Base-by-base conservation (phyloP, 2,888 invertebrate species). In the Parelbella ahira region DNA sequence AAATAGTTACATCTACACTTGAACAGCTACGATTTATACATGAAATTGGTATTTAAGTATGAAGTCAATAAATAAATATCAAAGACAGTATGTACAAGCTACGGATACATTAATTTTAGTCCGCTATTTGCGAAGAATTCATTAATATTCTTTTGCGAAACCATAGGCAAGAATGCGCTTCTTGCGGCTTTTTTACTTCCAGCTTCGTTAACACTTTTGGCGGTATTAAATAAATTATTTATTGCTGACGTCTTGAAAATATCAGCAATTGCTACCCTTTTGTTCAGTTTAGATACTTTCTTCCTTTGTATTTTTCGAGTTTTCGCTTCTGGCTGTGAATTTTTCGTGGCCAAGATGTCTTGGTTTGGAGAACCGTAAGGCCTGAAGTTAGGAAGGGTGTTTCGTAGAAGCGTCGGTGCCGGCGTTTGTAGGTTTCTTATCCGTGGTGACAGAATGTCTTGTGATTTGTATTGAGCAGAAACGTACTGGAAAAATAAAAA, bases 401-500 rank as follows among this genome's bases (percentile, higher is more conserved):
- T 41, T 13, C 33, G 20, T 21, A 33, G 33, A 1, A 41, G 11
- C 1, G 33, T 41, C 1, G 41, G 33, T 3, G 20, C 15, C 9
- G 33, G 41, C 2, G 41, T 41, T 2, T 55, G 46, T 6, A 54
- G n/a, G 1, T 36, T 44, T 20, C 15, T 38, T 10, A 18, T 39
- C 37, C 48, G 50, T 27, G 48, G 48, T 23, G 41, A 13, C 8
- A 49, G 2, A 4, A 9, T 28, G 6, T 49, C 47, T 33, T 41
- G 19, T 37, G 34, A 4, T 28, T 30, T 38, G 15, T 43, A 41
- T 19, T 49, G 49, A 1, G 44, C 39, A 0, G 30, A 37, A 5
- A 28, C 34, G 7, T 34, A 34, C 53, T 53, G 53, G 21, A 45
- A 47, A 36, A n/a, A 13, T 12, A 28, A n/a, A 8, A 27, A 7